Conservation (phyloP, 2,888 invertebrate genomes). For the Micropterix aruncella region DNA sequence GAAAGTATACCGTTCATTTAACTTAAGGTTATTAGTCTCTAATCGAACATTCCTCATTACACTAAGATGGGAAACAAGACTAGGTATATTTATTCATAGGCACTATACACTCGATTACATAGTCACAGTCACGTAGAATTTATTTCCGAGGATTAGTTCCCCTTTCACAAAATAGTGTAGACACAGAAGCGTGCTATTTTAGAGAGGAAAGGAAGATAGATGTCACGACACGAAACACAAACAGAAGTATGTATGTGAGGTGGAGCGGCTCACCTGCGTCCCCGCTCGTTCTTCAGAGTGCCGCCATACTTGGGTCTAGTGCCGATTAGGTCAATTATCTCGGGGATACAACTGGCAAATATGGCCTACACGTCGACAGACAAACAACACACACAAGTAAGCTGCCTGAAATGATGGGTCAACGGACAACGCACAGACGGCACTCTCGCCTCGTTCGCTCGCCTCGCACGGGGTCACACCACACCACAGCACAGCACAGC, state of each 20-base stretch:
- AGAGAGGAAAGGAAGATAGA: conserved; percentile 41
- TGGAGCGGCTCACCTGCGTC: conserved; percentile 91
- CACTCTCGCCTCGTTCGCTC: neutral
- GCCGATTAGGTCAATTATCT: conserved; percentile 99
- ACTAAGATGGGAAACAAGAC: neutral
- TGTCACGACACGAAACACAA: conserved; percentile 44
- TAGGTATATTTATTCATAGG: neutral
- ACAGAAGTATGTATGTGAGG: conserved; percentile 45
- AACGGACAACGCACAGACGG: conserved; percentile 14
- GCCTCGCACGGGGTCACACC: conserved; percentile 12
- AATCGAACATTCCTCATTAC: neutral
- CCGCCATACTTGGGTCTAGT: conserved; percentile 99
- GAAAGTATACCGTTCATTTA: neutral
- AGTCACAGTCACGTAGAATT: neutral
- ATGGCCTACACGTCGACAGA: conserved; percentile 80
- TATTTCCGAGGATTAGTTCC: conserved; percentile 22
- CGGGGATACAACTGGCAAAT: conserved; percentile 99
- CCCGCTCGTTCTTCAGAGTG: conserved; percentile 99
- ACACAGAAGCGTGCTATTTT: conserved; percentile 42
- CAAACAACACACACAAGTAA: conserved; percentile 44
- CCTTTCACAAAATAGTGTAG: conserved; percentile 36
- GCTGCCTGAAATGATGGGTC: conserved; percentile 21
- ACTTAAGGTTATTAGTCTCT: neutral
- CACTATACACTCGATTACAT: neutral
- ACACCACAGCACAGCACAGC: conserved; percentile 15